phyloP scores from a whole-genome alignment of 2,113 vertebrate genomes.

The Ammospiza caudacuta region DNA sequence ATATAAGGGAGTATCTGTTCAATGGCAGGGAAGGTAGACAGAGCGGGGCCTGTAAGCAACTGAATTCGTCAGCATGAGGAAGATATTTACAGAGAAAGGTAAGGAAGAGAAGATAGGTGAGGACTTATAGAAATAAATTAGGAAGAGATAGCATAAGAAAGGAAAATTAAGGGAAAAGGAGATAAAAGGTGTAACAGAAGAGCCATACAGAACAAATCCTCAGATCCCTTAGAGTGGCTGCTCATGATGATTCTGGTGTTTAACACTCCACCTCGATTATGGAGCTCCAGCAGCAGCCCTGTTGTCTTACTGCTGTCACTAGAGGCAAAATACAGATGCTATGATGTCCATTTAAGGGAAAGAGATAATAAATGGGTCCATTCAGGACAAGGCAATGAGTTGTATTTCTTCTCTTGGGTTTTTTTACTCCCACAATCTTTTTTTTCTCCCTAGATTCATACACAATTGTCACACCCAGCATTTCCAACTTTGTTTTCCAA shows the following conservation, averaged over 20 bases:
- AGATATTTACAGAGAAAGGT: background rate
- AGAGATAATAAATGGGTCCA: background rate
- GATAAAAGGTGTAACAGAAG: background rate
- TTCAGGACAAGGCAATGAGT: background rate
- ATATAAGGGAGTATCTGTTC: background rate
- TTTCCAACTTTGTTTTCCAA: background rate
- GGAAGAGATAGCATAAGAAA: conserved; percentile 1
- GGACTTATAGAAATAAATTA: background rate
- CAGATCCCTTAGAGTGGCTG: background rate
- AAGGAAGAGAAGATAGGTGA: background rate
- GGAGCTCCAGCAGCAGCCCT: background rate
- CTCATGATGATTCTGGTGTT: background rate
- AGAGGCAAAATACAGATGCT: background rate
- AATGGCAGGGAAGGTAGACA: background rate
- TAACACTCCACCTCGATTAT: background rate
- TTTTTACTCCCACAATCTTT: background rate
- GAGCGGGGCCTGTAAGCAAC: background rate
- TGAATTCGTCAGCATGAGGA: background rate
- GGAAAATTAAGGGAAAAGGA: background rate
- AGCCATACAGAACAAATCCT: background rate
- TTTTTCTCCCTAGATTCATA: background rate
- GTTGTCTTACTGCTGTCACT: background rate
- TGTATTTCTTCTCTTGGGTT: background rate
- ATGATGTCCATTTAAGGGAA: background rate
- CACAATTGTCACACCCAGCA: background rate